Conservation (phyloP, 2,888 invertebrate species). For the Eudasyphora cyanicolor region DNA sequence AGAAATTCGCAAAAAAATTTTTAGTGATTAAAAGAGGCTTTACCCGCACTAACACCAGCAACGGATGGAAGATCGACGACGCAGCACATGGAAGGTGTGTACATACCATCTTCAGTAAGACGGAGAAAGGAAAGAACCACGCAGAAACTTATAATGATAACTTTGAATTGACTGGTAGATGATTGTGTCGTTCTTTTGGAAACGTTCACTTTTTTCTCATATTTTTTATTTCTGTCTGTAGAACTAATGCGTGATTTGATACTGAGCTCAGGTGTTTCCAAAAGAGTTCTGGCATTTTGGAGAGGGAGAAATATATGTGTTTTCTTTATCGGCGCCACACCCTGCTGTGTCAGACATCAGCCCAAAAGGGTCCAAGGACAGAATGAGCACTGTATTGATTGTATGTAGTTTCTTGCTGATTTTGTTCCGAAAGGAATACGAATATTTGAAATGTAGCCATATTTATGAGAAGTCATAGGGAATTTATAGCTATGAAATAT, state of each 20-base stretch:
- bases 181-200: neutral
- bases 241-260: slow-evolving; percentile 48
- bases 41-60: neutral
- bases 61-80: neutral
- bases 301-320: slow-evolving; percentile 37
- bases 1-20: slow-evolving; percentile 36
- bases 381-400: neutral
- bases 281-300: slow-evolving; percentile 21
- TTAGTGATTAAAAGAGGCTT: slow-evolving; percentile 31
- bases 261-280: slow-evolving; percentile 57
- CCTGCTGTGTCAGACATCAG: slow-evolving; percentile 62
- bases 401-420: neutral
- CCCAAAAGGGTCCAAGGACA: neutral
- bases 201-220: neutral
- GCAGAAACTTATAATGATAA: slow-evolving; percentile 44
- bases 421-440: neutral
- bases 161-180: slow-evolving; percentile 34
- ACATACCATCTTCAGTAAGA: neutral
- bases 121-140: neutral
- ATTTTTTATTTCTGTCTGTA: neutral
- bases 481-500: too few species aligned
- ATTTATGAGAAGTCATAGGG: too few species aligned
- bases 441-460: neutral
- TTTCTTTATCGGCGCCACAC: slow-evolving; percentile 65
- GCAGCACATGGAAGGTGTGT: neutral